Conservation (phyloP, 2,797 vertebrate genomes). For the Cebuella pygmaea region DNA sequence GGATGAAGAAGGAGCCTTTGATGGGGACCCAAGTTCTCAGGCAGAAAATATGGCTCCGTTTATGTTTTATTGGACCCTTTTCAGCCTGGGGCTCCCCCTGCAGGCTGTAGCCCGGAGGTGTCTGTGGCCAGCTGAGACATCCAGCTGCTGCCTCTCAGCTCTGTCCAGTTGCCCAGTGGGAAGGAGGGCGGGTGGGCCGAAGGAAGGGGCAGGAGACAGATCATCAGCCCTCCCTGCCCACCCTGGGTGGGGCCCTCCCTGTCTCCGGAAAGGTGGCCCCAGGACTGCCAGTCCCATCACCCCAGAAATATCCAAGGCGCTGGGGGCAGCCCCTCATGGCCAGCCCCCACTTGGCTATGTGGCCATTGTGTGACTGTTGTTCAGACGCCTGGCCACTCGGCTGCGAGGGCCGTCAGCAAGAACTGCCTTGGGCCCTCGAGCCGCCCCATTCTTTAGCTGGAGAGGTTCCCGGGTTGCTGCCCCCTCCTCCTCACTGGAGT, state of each 20-base stretch:
- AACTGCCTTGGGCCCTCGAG: constrained; percentile 82
- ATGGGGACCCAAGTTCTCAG: neutral
- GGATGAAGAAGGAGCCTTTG: neutral
- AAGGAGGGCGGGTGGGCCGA: neutral
- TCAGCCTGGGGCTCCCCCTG: neutral
- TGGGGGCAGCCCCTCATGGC: neutral
- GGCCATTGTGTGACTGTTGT: constrained; percentile 84
- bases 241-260: neutral
- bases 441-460: neutral
- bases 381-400: constrained; percentile 29
- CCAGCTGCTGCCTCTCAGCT: neutral
- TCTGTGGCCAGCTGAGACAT: neutral
- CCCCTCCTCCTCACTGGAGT: constrained; percentile 83
- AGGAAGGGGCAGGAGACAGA: constrained; percentile 36
- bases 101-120: neutral
- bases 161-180: neutral
- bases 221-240: constrained; percentile 16
- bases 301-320: neutral
- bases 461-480: neutral
- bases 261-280: neutral
- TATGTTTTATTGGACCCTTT: constrained; percentile 67
- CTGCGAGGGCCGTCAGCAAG: neutral
- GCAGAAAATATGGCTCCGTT: constrained; percentile 26
- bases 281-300: neutral
- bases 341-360: constrained; percentile 79